Base-by-base conservation (phyloP, 2,797 vertebrate species). In the Eutrigla gurnardus region DNA sequence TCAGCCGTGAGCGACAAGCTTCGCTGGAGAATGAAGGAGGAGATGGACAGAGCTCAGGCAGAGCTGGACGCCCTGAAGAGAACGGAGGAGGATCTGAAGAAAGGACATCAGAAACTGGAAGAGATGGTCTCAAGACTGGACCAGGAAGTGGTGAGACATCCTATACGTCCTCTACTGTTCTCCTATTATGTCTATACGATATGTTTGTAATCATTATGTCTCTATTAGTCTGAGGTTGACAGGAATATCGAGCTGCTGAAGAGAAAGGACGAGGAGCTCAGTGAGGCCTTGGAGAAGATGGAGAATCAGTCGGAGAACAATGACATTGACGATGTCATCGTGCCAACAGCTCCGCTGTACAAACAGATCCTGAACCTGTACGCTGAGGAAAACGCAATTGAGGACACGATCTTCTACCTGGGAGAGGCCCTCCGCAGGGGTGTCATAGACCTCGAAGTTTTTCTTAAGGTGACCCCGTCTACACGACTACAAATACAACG, bases 311-410 rank as follows among this genome's bases (percentile, higher is more conserved):
- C 98, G 1, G 97, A 99, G 93, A 99, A 98, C 93, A 99, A 98
- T 62, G 98, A 99, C 89, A 99, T 99, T 45, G 98, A 99, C 76
- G 97, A 99, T 58, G 96, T 99, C 85, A 99, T 99, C 73, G 96
- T 99, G 71, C 98, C 98, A 54, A 99, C 98, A 0, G 98, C 98
- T 15, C 98, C 98, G 0, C 96, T 99, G n/a, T 99, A 99, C 94
- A 99, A 98, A 91, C 98, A 99, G 93, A 99, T 99, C 88, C 92
- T 99, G 67, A 99, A 98, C 92, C 95, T 99, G 40, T 99, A 99
- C 25, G 97, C 98, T 9, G 98, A 99, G 78, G 98, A 99, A 91
- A 99, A 99, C 55, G 98, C 98, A 63, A 99, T 99, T 71, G 98
- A 99, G 92, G 98, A 99, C 89, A 99, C 98, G 45, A 99, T 99